Evolutionary conservation across 1,140 invertebrate genomes (phyloP).

Genomic region (Branchinecta lynchi): DNA sequence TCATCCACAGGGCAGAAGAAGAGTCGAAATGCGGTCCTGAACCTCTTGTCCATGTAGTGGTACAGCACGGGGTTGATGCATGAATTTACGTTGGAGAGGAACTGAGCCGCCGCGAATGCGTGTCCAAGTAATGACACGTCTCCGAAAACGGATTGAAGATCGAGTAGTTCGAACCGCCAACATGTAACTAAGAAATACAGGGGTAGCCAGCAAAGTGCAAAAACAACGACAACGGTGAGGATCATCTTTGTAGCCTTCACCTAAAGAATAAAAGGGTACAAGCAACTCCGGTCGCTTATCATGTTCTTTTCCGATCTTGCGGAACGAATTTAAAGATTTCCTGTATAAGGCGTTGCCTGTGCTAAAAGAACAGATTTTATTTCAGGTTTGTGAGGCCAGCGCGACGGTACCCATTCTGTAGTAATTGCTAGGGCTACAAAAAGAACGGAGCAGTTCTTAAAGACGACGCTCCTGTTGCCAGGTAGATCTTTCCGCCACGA

Average conservation of each 20-base stretch:
- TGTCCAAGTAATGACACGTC: constrained; percentile 32
- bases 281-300: too few species aligned
- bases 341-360: too few species aligned
- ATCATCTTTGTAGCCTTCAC: constrained; percentile 46
- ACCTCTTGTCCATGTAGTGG: constrained; percentile 32
- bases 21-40: constrained; percentile 12
- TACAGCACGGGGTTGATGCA: constrained; percentile 41
- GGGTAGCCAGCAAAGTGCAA: constrained; percentile 47
- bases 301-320: too few species aligned
- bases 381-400: background rate
- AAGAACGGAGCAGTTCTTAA: constrained; percentile 20
- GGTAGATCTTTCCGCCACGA: too few species aligned
- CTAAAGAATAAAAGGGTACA: constrained; percentile 29
- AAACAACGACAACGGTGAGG: constrained; percentile 43
- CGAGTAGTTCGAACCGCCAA: constrained; percentile 31
- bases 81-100: constrained; percentile 42
- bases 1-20: background rate
- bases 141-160: constrained; percentile 21
- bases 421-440: constrained; percentile 24
- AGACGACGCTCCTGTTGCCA: too few species aligned
- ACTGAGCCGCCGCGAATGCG: constrained; percentile 43
- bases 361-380: too few species aligned
- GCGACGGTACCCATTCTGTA: background rate
- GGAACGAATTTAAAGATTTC: too few species aligned
- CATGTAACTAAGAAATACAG: constrained; percentile 39